Evolutionary conservation across 2,888 invertebrate genomes (phyloP).

Genomic region (Rhaphigaster nebulosa): DNA sequence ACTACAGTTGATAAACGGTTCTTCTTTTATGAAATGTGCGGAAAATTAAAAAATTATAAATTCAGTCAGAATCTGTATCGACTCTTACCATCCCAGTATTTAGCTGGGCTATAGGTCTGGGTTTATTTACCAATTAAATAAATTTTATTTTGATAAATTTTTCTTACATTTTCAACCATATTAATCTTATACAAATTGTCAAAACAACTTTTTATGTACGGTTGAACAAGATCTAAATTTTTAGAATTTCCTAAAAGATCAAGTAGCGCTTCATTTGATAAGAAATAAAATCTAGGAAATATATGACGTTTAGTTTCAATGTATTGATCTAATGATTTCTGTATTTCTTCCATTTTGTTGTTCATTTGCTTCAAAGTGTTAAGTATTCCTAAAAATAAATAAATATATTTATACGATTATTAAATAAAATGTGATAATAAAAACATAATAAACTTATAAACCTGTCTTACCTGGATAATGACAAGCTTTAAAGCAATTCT

Average conservation of each 20-base stretch:
- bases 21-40: no score
- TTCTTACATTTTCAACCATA: slow-evolving; percentile 74
- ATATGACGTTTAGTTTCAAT: slow-evolving; percentile 89
- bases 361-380: slow-evolving; percentile 81
- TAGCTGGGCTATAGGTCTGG: no score
- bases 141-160: background rate
- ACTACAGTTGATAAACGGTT: no score
- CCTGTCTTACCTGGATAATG: slow-evolving; percentile 69
- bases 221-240: slow-evolving; percentile 85
- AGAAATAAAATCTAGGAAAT: slow-evolving; percentile 87
- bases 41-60: no score
- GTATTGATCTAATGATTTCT: slow-evolving; percentile 87
- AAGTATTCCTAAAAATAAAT: slow-evolving; percentile 71
- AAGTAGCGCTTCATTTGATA: slow-evolving; percentile 81
- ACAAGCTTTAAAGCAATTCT: slow-evolving; percentile 76
- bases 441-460: background rate
- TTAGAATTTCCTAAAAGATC: slow-evolving; percentile 77
- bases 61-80: no score
- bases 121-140: background rate
- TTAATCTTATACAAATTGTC: slow-evolving; percentile 85
- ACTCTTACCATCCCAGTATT: no score
- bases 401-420: background rate
- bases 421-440: background rate
- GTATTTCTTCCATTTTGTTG: slow-evolving; percentile 82
- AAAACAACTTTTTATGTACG: slow-evolving; percentile 89